Evolutionary conservation across 2,113 vertebrate species (phyloP).

Genomic region (Callionymus lyra): DNA sequence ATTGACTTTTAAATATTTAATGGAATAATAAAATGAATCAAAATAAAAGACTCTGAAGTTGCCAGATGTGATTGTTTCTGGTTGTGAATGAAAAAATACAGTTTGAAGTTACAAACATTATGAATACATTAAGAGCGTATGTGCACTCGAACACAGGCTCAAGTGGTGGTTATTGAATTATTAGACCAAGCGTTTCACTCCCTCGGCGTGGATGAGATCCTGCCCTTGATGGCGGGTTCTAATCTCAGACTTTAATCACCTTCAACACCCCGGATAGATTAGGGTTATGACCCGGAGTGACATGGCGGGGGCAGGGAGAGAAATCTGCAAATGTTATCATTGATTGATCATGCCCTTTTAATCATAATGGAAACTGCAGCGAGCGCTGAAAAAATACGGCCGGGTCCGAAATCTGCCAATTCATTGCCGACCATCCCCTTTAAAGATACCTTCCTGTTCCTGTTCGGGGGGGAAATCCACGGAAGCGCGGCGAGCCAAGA

Average conservation of each 20-base stretch:
- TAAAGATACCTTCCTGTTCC: neutral
- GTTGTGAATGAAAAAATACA: no score
- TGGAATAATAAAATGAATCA: no score
- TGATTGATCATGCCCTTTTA: slow-evolving; percentile 58
- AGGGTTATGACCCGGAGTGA: slow-evolving; percentile 55
- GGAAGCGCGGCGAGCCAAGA: neutral
- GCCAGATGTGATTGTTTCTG: no score
- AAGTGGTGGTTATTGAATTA: no score
- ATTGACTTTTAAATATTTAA: no score
- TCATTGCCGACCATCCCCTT: neutral
- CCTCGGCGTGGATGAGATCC: slow-evolving; percentile 20
- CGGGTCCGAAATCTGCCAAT: slow-evolving; percentile 22
- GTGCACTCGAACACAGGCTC: no score
- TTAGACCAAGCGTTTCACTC: neutral
- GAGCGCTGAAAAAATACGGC: neutral
- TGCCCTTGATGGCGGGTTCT: slow-evolving; percentile 47
- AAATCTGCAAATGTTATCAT: slow-evolving; percentile 57
- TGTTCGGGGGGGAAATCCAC: neutral
- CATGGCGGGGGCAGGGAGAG: slow-evolving; percentile 36
- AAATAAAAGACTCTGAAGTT: no score
- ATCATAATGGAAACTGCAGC: slow-evolving; percentile 44
- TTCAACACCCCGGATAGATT: slow-evolving; percentile 56
- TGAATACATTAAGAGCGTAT: no score
- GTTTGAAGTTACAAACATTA: no score
- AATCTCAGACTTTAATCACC: slow-evolving; percentile 51